phyloP scores from a whole-genome alignment of 2,797 vertebrate species.

The Gymnopithys bicolor region DNA sequence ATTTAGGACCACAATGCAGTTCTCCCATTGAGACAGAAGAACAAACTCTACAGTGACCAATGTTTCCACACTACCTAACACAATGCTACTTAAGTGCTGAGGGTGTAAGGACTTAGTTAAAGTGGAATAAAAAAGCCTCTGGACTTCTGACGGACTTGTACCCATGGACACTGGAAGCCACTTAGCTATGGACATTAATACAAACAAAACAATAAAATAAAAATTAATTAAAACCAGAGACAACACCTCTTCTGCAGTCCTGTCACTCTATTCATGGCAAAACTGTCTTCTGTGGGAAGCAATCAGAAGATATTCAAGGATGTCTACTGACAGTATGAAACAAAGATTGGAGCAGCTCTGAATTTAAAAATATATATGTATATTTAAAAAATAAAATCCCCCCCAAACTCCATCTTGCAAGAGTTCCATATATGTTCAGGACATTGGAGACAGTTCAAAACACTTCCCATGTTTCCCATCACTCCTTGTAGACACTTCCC shows the following conservation, averaged over 20 bases:
- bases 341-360: background rate
- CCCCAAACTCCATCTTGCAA: background rate
- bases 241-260: background rate
- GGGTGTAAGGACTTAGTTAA: background rate
- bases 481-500: background rate
- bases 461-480: background rate
- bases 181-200: background rate
- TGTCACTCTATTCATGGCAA: background rate
- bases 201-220: background rate
- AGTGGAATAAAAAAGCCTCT: background rate
- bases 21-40: background rate
- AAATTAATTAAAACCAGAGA: background rate
- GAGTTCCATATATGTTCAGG: background rate
- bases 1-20: background rate
- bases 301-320: background rate
- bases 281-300: background rate
- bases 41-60: background rate
- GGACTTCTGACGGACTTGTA: background rate
- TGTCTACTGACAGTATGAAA: background rate
- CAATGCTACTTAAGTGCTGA: background rate
- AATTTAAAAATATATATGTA: background rate
- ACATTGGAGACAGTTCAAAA: background rate
- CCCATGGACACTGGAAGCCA: background rate
- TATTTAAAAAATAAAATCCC: too few relatives aligned
- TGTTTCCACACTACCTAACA: fast-evolving